Evolutionary conservation across 2,888 invertebrate species (phyloP).

Genomic region (Ecdyonurus torrentis): DNA sequence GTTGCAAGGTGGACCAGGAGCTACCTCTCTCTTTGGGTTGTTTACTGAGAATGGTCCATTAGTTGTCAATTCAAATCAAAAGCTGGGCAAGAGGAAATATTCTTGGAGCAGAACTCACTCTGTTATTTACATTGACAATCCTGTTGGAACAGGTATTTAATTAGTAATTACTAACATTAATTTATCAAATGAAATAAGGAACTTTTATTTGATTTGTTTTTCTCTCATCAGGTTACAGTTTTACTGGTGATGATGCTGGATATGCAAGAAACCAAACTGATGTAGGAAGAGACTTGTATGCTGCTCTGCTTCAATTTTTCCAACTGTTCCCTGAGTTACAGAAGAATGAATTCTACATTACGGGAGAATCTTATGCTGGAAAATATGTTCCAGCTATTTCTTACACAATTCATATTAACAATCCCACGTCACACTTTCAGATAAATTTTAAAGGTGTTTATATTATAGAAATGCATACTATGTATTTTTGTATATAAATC

Average conservation of each 20-base stretch:
- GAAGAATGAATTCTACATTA: slow-evolving; percentile 62
- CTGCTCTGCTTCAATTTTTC: slow-evolving; percentile 66
- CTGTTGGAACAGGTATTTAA: slow-evolving; percentile 54
- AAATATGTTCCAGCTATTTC: slow-evolving; percentile 62
- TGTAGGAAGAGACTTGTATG: slow-evolving; percentile 64
- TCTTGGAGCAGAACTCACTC: slow-evolving; percentile 67
- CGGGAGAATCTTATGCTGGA: slow-evolving; percentile 83
- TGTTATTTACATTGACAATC: slow-evolving; percentile 81
- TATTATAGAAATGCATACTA: too few species aligned
- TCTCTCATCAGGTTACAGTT: slow-evolving; percentile 82
- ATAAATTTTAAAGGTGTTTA: slow-evolving; percentile 48
- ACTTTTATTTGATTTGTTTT: too few species aligned
- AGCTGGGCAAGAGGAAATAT: slow-evolving; percentile 44
- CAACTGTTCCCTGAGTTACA: slow-evolving; percentile 60
- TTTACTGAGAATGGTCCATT: slow-evolving; percentile 77
- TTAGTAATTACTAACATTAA: too few species aligned
- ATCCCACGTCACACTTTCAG: slow-evolving; percentile 36
- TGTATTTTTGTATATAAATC: too few species aligned
- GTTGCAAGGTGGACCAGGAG: slow-evolving; percentile 68
- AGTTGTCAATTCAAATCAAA: slow-evolving; percentile 29
- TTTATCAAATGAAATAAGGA: too few species aligned
- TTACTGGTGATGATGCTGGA: slow-evolving; percentile 56
- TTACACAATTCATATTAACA: slow-evolving; percentile 51
- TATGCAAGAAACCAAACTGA: slow-evolving; percentile 63
- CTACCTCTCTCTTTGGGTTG: slow-evolving; percentile 59